These are phyloP conservation scores for Heliconius sara DNA, from an alignment of 2,888 invertebrate species.

Conservation along the genomic window DNA sequence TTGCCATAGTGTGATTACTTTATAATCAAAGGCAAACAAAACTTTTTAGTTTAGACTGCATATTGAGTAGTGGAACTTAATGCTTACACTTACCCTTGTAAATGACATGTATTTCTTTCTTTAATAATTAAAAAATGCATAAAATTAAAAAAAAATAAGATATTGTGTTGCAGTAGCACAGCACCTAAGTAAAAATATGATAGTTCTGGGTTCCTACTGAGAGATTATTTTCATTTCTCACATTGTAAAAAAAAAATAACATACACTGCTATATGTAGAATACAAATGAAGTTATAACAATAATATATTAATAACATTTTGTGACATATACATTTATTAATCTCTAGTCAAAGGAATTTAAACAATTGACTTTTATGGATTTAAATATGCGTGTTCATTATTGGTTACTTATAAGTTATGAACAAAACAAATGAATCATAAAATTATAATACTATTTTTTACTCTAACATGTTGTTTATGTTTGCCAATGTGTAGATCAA, in stretches of 20 bases:
- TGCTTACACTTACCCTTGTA: background rate
- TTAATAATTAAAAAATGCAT: too few species aligned
- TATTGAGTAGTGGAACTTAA: background rate
- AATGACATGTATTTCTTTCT: background rate
- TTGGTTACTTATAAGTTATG: background rate
- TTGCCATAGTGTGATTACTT: background rate
- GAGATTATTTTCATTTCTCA: too few species aligned
- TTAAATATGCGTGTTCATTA: constrained; percentile 1
- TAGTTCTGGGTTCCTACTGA: too few species aligned
- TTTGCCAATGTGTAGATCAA: background rate
- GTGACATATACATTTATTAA: background rate
- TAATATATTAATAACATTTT: too few species aligned
- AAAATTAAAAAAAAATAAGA: too few species aligned
- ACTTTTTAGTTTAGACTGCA: background rate
- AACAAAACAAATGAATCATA: constrained; percentile 10
- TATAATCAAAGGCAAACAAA: background rate
- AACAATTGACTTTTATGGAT: background rate
- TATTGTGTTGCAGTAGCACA: too few species aligned
- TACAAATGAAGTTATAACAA: too few species aligned
- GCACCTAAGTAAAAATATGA: too few species aligned
- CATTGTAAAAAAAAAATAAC: too few species aligned
- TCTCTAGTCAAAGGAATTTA: background rate
- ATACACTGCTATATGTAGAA: too few species aligned
- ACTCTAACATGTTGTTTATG: background rate
- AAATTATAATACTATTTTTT: constrained; percentile 36